Conservation (phyloP, 2,888 invertebrate species). For the Apamea epomidion region DNA sequence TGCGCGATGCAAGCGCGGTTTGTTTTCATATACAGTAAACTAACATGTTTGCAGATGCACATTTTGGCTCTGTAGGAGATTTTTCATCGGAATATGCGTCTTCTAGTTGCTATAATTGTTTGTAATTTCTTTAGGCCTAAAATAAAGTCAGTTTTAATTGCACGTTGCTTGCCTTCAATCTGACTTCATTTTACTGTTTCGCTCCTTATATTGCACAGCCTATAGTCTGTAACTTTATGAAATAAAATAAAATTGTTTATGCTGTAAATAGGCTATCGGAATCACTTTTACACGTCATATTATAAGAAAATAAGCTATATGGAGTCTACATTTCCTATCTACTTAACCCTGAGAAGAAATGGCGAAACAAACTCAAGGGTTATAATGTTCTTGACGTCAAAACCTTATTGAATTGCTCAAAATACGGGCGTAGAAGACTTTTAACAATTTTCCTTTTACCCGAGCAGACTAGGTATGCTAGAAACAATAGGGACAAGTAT, state of each 20-base stretch:
- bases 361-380: not conserved
- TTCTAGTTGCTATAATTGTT: not conserved
- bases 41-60: not conserved
- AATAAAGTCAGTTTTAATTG: not conserved
- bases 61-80: not conserved
- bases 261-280: not conserved
- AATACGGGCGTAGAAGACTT: slow-evolving; percentile 19
- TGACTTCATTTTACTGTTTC: slow-evolving; percentile 23
- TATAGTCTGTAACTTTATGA: not conserved
- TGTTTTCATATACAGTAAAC: not conserved
- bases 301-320: no score
- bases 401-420: slow-evolving; percentile 1
- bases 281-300: not conserved
- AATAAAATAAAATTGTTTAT: not conserved
- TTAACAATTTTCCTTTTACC: slow-evolving; percentile 16
- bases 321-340: no score
- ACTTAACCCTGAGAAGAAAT: no score
- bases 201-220: slow-evolving; percentile 7
- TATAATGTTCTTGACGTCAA: slow-evolving; percentile 6
- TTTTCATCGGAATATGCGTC: not conserved
- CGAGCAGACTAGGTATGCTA: slow-evolving; percentile 8
- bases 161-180: not conserved
- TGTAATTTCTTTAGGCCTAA: not conserved
- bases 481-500: slow-evolving; percentile 22
- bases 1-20: slow-evolving; percentile 4